Conservation (phyloP, 2,888 invertebrate species). For the Drosophila merina region DNA sequence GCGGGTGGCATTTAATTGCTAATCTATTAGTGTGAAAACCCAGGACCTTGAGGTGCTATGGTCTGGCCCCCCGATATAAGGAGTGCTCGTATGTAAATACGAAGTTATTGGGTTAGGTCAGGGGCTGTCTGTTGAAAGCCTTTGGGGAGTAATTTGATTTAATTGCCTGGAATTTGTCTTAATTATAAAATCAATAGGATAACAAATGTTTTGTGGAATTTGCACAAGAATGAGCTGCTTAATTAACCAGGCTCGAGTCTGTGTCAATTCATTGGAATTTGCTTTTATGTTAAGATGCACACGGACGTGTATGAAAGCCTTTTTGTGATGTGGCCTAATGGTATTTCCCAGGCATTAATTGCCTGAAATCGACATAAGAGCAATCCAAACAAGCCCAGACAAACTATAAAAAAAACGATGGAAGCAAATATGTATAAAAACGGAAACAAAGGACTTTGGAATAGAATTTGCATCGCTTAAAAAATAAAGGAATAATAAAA, state of each 20-base stretch:
- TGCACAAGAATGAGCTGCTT: slow-evolving; percentile 36
- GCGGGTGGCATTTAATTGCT: slow-evolving; percentile 74
- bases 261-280: slow-evolving; percentile 27
- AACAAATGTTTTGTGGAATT: slow-evolving; percentile 37
- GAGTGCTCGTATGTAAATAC: slow-evolving; percentile 1
- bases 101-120: slow-evolving; percentile 30
- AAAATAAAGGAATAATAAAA: slow-evolving; percentile 29
- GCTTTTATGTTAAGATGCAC: slow-evolving; percentile 11
- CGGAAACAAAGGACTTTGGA: slow-evolving; percentile 15
- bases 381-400: slow-evolving; percentile 17
- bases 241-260: slow-evolving; percentile 29
- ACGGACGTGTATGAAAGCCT: too few relatives aligned
- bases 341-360: slow-evolving; percentile 27
- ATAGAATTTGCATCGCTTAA: slow-evolving; percentile 56
- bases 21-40: slow-evolving; percentile 57
- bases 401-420: slow-evolving; percentile 9
- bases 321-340: slow-evolving; percentile 15
- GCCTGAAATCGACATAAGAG: background rate
- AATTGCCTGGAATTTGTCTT: slow-evolving; percentile 55
- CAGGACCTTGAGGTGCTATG: slow-evolving; percentile 22
- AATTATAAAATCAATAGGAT: slow-evolving; percentile 50
- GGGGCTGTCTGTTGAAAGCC: slow-evolving; percentile 26
- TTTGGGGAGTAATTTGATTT: slow-evolving; percentile 45
- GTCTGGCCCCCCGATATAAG: slow-evolving; percentile 37
- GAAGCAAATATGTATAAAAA: background rate